These are phyloP conservation scores for Melieria omissa DNA, from an alignment of 2,888 invertebrate genomes.

Conservation along the genomic window DNA sequence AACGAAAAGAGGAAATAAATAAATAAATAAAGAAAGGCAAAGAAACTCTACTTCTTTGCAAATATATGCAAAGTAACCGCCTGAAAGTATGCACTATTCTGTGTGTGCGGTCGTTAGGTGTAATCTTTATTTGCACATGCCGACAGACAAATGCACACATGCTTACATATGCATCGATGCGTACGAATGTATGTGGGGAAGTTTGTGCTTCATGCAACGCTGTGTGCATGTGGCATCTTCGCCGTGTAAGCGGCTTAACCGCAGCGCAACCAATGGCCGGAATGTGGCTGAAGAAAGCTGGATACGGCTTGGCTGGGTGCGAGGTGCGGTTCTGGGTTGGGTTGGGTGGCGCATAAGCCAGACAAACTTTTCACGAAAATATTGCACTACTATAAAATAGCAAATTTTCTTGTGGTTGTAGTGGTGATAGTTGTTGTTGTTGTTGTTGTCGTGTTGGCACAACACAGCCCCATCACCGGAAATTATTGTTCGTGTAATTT, in stretches of 20 bases:
- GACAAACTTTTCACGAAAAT: background rate
- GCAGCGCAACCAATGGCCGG: background rate
- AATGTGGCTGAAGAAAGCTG: background rate
- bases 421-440: too few species aligned
- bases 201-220: background rate
- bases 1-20: background rate
- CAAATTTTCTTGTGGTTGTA: background rate
- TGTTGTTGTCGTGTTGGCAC: too few species aligned
- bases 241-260: slow-evolving; percentile 4
- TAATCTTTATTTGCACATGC: background rate
- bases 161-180: background rate
- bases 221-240: background rate
- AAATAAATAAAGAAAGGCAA: too few species aligned
- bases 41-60: too few species aligned
- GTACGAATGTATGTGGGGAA: background rate
- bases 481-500: too few species aligned
- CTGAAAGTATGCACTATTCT: background rate
- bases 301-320: background rate
- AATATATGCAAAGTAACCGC: background rate
- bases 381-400: background rate
- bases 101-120: background rate
- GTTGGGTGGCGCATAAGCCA: too few species aligned
- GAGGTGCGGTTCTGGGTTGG: background rate
- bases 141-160: background rate
- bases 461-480: too few species aligned